Conservation (phyloP, 2,113 vertebrate genomes). For the Sula dactylatra region DNA sequence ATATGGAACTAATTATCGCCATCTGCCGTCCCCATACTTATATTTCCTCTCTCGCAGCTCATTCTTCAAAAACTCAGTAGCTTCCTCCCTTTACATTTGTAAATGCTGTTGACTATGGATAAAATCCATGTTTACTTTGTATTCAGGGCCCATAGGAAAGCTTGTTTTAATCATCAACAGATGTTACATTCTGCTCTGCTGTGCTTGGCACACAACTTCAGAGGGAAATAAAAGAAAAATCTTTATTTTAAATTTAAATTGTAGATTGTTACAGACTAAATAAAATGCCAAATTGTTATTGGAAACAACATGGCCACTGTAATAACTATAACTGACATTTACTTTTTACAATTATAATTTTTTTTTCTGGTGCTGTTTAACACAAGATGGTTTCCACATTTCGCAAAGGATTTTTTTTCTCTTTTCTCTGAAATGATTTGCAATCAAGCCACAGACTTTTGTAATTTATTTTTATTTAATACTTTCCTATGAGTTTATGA, state of each 20-base stretch:
- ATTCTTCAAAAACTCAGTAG: slow-evolving; percentile 98
- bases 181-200: slow-evolving; percentile 86
- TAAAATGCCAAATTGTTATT: slow-evolving; percentile 87
- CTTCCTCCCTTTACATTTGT: slow-evolving; percentile 97
- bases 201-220: slow-evolving; percentile 85
- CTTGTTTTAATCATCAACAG: slow-evolving; percentile 91
- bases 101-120: slow-evolving; percentile 98
- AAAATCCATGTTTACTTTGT: slow-evolving; percentile 97
- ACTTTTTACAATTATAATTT: slow-evolving; percentile 81
- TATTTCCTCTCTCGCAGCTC: slow-evolving; percentile 88
- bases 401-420: slow-evolving; percentile 5
- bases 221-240: slow-evolving; percentile 83
- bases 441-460: slow-evolving; percentile 68
- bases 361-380: slow-evolving; percentile 75
- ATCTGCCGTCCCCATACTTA: slow-evolving; percentile 88
- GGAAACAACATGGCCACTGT: slow-evolving; percentile 82
- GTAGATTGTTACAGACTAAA: slow-evolving; percentile 87
- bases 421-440: slow-evolving; percentile 68
- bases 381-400: slow-evolving; percentile 80
- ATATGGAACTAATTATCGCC: slow-evolving; percentile 91
- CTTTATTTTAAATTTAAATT: slow-evolving; percentile 88
- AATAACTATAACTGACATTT: slow-evolving; percentile 81
- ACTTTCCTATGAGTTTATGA: slow-evolving; percentile 70
- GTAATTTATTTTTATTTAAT: slow-evolving; percentile 77
- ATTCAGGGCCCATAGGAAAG: slow-evolving; percentile 86